phyloP scores from a whole-genome alignment of 30 jellyfish, hydroid and myxozoan species.

The Nemopilema nomurai region DNA sequence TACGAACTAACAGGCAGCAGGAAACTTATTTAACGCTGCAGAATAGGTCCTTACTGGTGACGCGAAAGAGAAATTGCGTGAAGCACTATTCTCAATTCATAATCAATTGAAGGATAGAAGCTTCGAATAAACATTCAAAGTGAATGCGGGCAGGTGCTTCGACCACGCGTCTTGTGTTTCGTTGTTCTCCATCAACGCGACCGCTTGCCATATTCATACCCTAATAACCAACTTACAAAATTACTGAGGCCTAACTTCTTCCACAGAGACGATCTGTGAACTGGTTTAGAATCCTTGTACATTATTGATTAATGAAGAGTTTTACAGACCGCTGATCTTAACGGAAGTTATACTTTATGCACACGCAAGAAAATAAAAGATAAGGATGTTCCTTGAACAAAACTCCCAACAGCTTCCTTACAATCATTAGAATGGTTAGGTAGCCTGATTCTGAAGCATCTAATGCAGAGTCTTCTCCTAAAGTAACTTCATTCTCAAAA shows the following conservation, averaged over 20 bases:
- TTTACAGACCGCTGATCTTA: conserved; percentile 25
- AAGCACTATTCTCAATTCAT: conserved; percentile 2
- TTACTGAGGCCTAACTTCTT: not conserved
- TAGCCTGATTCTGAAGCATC: not conserved
- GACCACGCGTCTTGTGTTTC: conserved; percentile 69
- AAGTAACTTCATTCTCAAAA: too few relatives aligned
- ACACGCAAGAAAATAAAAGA: not conserved
- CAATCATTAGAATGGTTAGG: not conserved
- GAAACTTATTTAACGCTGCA: not conserved
- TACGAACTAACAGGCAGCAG: not conserved
- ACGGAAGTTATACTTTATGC: conserved; percentile 64
- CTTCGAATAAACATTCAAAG: conserved; percentile 46
- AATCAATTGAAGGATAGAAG: conserved; percentile 31
- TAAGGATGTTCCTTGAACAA: not conserved
- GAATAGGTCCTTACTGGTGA: not conserved
- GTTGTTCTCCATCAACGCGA: conserved; percentile 52
- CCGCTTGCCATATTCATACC: conserved; percentile 24
- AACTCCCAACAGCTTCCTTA: not conserved
- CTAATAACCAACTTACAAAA: not conserved
- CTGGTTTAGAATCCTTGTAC: conserved; percentile 22
- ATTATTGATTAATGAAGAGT: conserved; percentile 26
- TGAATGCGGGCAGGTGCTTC: conserved; percentile 72
- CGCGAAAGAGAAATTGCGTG: not conserved
- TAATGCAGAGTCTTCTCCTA: not conserved
- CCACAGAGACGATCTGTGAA: conserved; percentile 3